Conservation (phyloP, 2,797 vertebrate genomes). For the Sphaeramia orbicularis region DNA sequence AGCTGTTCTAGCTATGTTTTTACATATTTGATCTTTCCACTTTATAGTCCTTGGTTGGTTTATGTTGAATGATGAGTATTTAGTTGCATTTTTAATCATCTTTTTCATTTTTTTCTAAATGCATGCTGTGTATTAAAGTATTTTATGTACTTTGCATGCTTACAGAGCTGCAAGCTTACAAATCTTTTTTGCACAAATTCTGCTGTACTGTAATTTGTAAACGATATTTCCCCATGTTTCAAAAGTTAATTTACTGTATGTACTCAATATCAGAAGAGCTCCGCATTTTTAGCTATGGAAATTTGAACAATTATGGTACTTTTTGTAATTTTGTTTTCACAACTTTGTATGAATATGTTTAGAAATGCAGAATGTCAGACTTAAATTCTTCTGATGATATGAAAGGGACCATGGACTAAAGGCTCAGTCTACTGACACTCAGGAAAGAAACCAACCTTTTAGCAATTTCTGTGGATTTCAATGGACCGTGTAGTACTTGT, state of each 20-base stretch:
- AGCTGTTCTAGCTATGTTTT: conserved; percentile 44
- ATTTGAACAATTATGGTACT: conserved; percentile 1
- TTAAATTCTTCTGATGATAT: conserved; percentile 2
- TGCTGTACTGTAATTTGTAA: conserved; percentile 57
- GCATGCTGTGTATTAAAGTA: conserved; percentile 61
- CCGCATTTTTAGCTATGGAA: conserved; percentile 3
- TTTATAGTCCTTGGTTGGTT: conserved; percentile 31
- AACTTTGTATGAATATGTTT: not conserved
- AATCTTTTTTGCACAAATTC: conserved; percentile 48
- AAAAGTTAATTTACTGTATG: conserved; percentile 33
- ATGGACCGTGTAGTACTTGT: conserved; percentile 34
- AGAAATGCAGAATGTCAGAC: not conserved
- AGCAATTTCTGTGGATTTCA: conserved; percentile 35
- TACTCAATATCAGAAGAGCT: conserved; percentile 17
- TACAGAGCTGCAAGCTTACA: conserved; percentile 35
- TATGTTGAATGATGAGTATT: conserved; percentile 26
- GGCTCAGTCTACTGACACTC: conserved; percentile 68
- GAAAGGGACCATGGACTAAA: conserved; percentile 45
- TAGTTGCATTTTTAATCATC: conserved; percentile 16
- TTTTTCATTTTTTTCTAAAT: conserved; percentile 42
- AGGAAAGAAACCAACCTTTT: conserved; percentile 66
- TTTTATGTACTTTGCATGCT: conserved; percentile 59
- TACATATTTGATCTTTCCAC: conserved; percentile 38
- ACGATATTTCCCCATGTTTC: conserved; percentile 20
- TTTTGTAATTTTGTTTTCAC: conserved; percentile 7